Percentiles rank a stretch among this genome's conserved stretches.
phyloP scores from a whole-genome alignment of 2,113 vertebrate species.

The Oryzias melastigma region DNA sequence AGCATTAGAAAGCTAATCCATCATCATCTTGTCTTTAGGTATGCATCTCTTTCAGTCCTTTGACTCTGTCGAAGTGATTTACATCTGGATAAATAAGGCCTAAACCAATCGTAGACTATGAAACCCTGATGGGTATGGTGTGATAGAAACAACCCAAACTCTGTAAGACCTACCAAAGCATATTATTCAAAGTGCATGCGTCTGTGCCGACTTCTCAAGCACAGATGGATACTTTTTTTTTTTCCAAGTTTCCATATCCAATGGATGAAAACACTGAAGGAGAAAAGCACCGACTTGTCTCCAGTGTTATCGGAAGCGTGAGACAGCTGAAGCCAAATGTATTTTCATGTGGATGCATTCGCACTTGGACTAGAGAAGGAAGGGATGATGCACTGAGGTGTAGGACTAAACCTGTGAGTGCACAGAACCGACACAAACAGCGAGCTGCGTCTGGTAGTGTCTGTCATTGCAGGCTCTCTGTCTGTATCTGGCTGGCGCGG shows the following conservation, averaged over 20 bases:
- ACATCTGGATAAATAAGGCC: too few species aligned
- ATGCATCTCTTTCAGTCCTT: too few species aligned
- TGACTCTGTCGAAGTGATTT: too few species aligned
- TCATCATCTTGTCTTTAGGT: too few species aligned
- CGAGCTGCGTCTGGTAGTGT: not conserved
- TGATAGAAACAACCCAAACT: conserved; percentile 19
- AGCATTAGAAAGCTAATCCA: too few species aligned
- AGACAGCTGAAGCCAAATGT: conserved; percentile 29
- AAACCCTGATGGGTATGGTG: not conserved
- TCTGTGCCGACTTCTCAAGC: conserved; percentile 23
- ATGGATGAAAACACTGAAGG: conserved; percentile 34
- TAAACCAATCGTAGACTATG: too few species aligned
- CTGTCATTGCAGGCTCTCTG: conserved; percentile 1
- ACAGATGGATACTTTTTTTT: conserved; percentile 1
- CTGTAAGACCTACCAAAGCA: conserved; percentile 8
- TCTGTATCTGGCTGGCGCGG: conserved; percentile 14
- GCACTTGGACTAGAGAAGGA: conserved; percentile 17
- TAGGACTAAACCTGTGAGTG: conserved; percentile 19
- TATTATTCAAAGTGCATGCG: conserved; percentile 6
- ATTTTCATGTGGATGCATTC: not conserved
- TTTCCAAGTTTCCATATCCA: conserved; percentile 35
- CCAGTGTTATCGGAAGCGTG: conserved; percentile 43
- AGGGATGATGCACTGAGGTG: not conserved
- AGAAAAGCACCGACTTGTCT: conserved; percentile 50
- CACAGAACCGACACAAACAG: conserved; percentile 2